Base-by-base conservation (phyloP, 2,888 invertebrate species). In the Adela reaumurella region DNA sequence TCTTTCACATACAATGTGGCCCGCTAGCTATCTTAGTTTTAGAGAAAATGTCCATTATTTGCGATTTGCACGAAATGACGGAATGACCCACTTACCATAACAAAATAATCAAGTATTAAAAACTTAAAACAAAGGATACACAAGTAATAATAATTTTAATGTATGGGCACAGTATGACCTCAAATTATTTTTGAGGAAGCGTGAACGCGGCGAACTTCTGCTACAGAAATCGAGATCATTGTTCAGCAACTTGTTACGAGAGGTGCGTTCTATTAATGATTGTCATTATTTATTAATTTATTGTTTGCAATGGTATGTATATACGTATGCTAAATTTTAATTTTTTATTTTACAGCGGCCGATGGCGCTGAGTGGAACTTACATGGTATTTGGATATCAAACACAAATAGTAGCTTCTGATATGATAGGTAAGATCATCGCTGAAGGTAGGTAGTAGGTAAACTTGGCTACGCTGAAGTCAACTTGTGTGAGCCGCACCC, bases 151-250 rank as follows among this genome's bases (percentile, higher is more conserved):
- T n/a, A n/a, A n/a, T n/a, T n/a, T n/a, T n/a, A n/a, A n/a, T n/a
- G n/a, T n/a, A n/a, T n/a, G n/a, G n/a, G n/a, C n/a, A n/a, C 67
- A 81, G 81, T 74, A 69, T 46, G 74, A 73, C 48, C 70, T 74
- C 49, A 74, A 69, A 58, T 35, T 72, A 45, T 80, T 79, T 58
- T 56, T 80, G 29, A 63, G 71, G 20, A 79, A 74, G 59, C 68
- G 79, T 10, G 73, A 78, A 46, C 62, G 74, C 46, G 65, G 64
- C 10, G 74, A 79, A 53, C 59, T 80, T 19, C 55, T 80, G 45
- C 59, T 79, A 17, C 81, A 80, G 57, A 68, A 59, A 56, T 77
- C 77, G 17, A 64, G 79, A 56, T 69, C 59, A 47, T 60, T 80
- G 47, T 79, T 80, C 52, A 72, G 70, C 51, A 78, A 79, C 61